These are phyloP conservation scores for Euura saliciscinereae DNA, from an alignment of 1,140 invertebrate genomes.

Conservation along the genomic window DNA sequence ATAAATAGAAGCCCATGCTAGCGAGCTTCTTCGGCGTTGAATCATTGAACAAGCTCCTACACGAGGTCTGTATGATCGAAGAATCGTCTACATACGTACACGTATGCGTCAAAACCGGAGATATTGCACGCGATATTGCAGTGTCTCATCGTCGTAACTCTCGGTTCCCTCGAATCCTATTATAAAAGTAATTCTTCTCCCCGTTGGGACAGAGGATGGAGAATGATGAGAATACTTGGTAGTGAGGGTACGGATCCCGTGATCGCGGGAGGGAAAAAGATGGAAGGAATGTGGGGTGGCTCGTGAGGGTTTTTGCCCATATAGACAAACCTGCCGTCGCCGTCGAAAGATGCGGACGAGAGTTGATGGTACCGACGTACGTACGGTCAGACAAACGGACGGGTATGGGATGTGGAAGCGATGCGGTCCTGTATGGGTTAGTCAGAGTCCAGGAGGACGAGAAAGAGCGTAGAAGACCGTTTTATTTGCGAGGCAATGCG, in stretches of 20 bases:
- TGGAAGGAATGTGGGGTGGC: slow-evolving; percentile 15
- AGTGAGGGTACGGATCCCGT: slow-evolving; percentile 9
- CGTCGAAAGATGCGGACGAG: slow-evolving; percentile 30
- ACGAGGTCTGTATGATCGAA: not conserved
- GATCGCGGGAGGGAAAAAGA: slow-evolving; percentile 10
- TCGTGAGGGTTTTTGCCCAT: slow-evolving; percentile 17
- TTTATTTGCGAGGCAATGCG: slow-evolving; percentile 52
- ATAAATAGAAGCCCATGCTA: no score
- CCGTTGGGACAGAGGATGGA: not conserved
- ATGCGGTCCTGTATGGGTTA: not conserved
- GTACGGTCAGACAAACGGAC: not conserved
- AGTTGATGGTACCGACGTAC: slow-evolving; percentile 38
- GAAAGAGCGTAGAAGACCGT: slow-evolving; percentile 48
- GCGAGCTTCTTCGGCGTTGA: no score
- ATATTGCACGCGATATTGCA: slow-evolving; percentile 9
- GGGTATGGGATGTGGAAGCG: not conserved
- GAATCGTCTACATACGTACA: not conserved
- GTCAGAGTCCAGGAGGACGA: slow-evolving; percentile 23
- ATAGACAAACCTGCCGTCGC: not conserved
- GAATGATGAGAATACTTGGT: slow-evolving; percentile 4
- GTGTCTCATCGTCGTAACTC: not conserved
- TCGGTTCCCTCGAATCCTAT: slow-evolving; percentile 1
- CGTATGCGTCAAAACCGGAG: slow-evolving; percentile 1
- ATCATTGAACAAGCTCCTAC: no score
- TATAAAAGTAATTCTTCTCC: slow-evolving; percentile 10